These are phyloP conservation scores for Phasianus colchicus DNA, from an alignment of 2,113 vertebrate genomes.

Conservation along the genomic window DNA sequence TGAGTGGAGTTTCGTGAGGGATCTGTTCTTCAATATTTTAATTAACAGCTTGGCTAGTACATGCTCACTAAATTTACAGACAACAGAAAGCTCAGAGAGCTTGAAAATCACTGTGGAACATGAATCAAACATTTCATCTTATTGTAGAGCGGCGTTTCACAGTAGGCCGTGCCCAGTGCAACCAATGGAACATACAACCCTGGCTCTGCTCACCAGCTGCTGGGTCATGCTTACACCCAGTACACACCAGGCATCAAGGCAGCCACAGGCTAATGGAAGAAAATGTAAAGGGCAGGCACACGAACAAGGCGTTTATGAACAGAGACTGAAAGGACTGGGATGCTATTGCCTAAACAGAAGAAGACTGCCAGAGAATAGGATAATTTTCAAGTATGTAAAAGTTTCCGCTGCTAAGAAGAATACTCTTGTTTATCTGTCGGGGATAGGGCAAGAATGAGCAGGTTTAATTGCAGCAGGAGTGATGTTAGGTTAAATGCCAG, in stretches of 20 bases:
- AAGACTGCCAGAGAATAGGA: background rate
- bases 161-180: background rate
- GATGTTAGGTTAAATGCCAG: background rate
- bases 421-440: background rate
- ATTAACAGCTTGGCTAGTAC: constrained; percentile 13
- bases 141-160: background rate
- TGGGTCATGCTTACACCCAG: background rate
- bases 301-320: background rate
- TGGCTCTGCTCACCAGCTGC: background rate
- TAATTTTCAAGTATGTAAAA: background rate
- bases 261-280: background rate
- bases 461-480: constrained; percentile 12
- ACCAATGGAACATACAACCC: background rate
- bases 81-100: background rate
- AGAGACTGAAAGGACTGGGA: background rate
- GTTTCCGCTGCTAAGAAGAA: background rate
- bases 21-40: constrained; percentile 43
- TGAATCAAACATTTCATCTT: background rate
- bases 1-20: background rate
- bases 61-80: background rate
- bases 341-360: background rate
- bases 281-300: background rate
- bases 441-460: constrained; percentile 25
- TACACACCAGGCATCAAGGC: background rate
- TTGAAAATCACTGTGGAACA: background rate